Evolutionary conservation across 92 coral and sea anemone species (phyloP).

Genomic region (Scolanthus callimorphus): DNA sequence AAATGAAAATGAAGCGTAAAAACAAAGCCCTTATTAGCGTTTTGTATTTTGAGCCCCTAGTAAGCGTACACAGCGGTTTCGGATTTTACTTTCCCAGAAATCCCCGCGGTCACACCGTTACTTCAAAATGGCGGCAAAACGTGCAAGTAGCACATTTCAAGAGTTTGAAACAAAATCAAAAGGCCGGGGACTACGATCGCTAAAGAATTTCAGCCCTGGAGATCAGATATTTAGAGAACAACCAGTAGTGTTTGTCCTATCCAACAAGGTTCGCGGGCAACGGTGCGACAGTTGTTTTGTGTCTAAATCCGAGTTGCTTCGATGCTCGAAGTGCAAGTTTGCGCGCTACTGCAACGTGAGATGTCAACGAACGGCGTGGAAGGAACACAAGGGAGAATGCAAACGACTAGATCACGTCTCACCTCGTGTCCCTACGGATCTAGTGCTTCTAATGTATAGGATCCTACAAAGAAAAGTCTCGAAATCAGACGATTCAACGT

Average conservation of each 20-base stretch:
- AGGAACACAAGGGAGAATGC: conserved; percentile 82
- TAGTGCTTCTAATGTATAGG: conserved; percentile 67
- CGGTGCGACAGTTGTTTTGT: conserved; percentile 70
- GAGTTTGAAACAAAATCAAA: conserved; percentile 41
- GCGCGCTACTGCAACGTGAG: conserved; percentile 73
- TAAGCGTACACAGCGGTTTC: no score
- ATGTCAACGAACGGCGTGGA: conserved; percentile 91
- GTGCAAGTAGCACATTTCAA: conserved; percentile 6
- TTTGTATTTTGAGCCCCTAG: no score
- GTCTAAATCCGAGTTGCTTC: conserved; percentile 26
- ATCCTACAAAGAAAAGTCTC: conserved; percentile 31
- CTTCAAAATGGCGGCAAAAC: conserved; percentile 1
- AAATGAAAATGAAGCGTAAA: no score
- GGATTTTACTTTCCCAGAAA: no score
- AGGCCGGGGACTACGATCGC: conserved; percentile 80
- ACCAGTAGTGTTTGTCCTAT: conserved; percentile 67
- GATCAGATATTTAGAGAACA: conserved; percentile 34
- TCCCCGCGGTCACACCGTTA: no score
- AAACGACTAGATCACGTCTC: conserved; percentile 40
- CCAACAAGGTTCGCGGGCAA: conserved; percentile 59
- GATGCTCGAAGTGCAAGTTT: conserved; percentile 86
- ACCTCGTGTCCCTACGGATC: conserved; percentile 77
- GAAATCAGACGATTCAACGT: conserved; percentile 6
- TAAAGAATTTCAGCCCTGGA: conserved; percentile 48
- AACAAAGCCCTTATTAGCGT: no score